Conservation (phyloP, 1,140 invertebrate genomes). For the Dolichoris vasculosae region DNA sequence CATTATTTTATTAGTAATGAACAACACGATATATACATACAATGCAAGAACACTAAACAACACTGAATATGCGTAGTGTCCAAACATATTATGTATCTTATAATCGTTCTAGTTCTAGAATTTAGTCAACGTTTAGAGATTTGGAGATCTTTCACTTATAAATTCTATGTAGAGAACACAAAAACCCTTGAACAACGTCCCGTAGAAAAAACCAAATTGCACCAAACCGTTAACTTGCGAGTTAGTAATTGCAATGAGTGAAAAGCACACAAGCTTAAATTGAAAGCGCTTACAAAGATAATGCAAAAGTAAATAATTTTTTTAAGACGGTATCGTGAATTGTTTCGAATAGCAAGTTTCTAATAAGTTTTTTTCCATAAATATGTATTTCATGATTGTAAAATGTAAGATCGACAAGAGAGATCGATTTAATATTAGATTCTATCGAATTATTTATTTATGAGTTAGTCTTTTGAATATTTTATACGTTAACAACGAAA, state of each 20-base stretch:
- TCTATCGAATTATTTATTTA: background rate
- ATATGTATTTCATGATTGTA: background rate
- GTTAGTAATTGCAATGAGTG: constrained; percentile 48
- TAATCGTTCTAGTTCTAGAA: constrained; percentile 38
- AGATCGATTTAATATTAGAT: background rate
- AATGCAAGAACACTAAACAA: constrained; percentile 25
- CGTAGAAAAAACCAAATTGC: constrained; percentile 42
- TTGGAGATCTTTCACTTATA: background rate
- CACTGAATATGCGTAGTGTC: constrained; percentile 46
- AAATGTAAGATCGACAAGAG: no score
- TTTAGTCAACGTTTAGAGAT: constrained; percentile 39
- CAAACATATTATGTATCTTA: constrained; percentile 15
- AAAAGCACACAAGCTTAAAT: background rate
- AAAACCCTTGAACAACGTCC: constrained; percentile 17
- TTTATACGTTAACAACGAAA: background rate
- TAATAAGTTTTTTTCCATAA: background rate
- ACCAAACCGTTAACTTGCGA: background rate
- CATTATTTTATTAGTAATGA: background rate
- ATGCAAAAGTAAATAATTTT: background rate
- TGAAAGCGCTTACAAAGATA: background rate
- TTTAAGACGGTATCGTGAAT: background rate
- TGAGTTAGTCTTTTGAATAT: background rate
- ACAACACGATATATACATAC: constrained; percentile 27
- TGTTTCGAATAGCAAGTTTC: background rate
- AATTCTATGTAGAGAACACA: constrained; percentile 37